A percentile compares a stretch with the other conserved stretches of the same genome.
Conservation (phyloP, 1,140 invertebrate genomes). For the Steinernema khuongi region DNA sequence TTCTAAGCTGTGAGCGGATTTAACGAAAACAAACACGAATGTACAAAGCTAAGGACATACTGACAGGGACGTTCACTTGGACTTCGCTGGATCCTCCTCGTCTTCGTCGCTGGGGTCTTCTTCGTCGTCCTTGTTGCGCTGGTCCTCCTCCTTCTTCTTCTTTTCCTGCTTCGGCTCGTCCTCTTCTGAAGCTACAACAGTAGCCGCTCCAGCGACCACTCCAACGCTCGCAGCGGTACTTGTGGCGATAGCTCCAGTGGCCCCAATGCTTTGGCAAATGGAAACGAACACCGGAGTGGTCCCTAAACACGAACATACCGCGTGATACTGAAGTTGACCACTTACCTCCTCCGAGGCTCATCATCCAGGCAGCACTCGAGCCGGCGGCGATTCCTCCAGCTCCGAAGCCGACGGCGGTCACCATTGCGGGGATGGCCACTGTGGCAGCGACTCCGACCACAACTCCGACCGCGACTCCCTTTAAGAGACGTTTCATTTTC, state of each 20-base stretch:
- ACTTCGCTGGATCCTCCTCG: too few relatives aligned
- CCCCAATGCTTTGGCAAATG: background rate
- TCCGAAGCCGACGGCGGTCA: background rate
- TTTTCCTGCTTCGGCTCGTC: too few relatives aligned
- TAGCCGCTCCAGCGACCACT: too few relatives aligned
- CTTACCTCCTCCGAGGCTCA: slow-evolving; percentile 11
- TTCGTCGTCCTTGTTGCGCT: too few relatives aligned
- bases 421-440: background rate
- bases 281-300: background rate
- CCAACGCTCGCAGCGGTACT: background rate
- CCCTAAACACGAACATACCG: slow-evolving; percentile 9
- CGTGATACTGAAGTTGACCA: background rate
- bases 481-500: background rate
- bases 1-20: too few relatives aligned
- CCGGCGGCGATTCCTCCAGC: slow-evolving; percentile 11
- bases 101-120: too few relatives aligned
- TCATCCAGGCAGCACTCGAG: background rate
- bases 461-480: background rate
- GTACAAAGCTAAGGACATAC: too few relatives aligned
- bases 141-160: too few relatives aligned
- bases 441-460: background rate
- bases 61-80: too few relatives aligned
- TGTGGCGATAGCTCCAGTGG: background rate
- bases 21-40: too few relatives aligned
- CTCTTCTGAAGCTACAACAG: too few relatives aligned